A percentile compares a stretch with the other conserved stretches of the same genome.
phyloP scores from a whole-genome alignment of 2,888 invertebrate genomes.

The Lathronympha strigana region DNA sequence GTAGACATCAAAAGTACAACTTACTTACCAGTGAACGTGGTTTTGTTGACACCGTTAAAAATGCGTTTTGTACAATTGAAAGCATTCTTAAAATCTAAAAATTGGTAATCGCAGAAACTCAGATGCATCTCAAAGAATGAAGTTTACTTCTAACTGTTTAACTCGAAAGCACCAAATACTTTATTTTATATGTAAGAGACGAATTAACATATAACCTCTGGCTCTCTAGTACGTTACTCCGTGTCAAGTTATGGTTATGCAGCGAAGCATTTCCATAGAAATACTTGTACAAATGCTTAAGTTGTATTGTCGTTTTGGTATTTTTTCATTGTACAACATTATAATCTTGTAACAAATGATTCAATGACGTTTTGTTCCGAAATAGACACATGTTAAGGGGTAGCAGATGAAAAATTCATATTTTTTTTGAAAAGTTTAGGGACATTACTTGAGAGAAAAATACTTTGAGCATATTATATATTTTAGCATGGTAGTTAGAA shows the following conservation, averaged over 20 bases:
- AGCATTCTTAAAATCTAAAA: background rate
- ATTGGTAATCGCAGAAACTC: background rate
- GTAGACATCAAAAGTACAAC: no score
- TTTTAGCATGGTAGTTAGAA: no score
- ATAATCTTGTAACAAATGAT: constrained; percentile 64
- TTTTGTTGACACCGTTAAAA: no score
- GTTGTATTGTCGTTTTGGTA: constrained; percentile 16
- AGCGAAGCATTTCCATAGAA: background rate
- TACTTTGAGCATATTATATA: no score
- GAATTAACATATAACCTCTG: constrained; percentile 9
- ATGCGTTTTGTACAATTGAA: background rate
- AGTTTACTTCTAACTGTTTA: background rate
- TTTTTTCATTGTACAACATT: constrained; percentile 39
- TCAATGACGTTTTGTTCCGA: constrained; percentile 47
- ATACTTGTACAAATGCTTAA: background rate
- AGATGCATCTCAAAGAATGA: background rate
- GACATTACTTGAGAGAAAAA: no score
- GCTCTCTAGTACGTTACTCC: background rate
- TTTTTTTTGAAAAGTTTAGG: no score
- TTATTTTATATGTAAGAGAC: constrained; percentile 4
- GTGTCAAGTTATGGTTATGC: constrained; percentile 4
- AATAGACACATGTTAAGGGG: constrained; percentile 46
- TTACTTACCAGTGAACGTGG: no score
- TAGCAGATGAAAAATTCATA: background rate
- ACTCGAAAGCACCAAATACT: background rate